Base-by-base conservation (phyloP, 1,140 invertebrate species). In the Halesus radiatus region DNA sequence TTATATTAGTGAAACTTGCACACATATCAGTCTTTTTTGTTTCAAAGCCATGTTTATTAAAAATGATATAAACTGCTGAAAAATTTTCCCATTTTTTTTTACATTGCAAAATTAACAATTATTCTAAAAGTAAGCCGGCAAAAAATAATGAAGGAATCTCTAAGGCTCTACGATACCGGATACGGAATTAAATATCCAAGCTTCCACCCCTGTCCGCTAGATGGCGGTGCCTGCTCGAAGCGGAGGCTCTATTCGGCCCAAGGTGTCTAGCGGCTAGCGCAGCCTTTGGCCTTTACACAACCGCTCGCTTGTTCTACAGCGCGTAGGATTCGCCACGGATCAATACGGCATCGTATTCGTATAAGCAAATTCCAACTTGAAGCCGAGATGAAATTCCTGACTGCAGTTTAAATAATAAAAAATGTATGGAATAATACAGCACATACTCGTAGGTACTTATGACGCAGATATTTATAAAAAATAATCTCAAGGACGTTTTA, bases 201-300 rank as follows among this genome's bases (percentile, higher is more conserved):
- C 22, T 75, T 75, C 15, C 1, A 4, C 18, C 8, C 15, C 26
- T 37, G 23, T 0, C 53, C 72, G 72, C 23, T 75, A 75, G 72
- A 75, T 75, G 72, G 26, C 72, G 58, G 29, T 29, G 53, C 26
- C 54, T 15, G 72, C 58, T 58, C 53, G 22, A 10, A 45, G 16
- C 18, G 20, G n/a, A 52, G 45, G 70, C 50, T 53, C 22, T 68
- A 20, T 26, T 52, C 7, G 16, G 16, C n/a, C 64, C 26, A 68
- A 6, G 32, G 64, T 23, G 29, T 45, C 37, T 45, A 68, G 1
- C n/a, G 29, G 26, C 18, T 20, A 68, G 10, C 32, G 20, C 13
- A 68, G 29, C 29, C 64, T 68, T 45, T 60, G 13, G 10, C 8
- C 1, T 13, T 45, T 45, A 45, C 10, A 45, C 37, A 45, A 45